Conservation (phyloP, 2,113 vertebrate species). For the Dunckerocampus dactyliophorus region DNA sequence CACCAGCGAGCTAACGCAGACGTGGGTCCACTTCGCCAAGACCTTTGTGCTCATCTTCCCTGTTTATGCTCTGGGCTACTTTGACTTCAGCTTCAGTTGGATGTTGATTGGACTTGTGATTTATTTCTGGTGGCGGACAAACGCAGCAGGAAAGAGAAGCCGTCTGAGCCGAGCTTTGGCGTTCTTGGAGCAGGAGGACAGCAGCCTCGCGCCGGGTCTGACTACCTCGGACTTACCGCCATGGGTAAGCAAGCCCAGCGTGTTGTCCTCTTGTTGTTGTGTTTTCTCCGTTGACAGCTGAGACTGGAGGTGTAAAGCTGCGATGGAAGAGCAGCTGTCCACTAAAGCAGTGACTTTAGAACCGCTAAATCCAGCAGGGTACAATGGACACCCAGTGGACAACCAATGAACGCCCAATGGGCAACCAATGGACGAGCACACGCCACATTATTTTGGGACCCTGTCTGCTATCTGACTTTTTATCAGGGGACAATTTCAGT, state of each 20-base stretch:
- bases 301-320: conserved; percentile 58
- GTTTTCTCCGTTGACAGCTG: conserved; percentile 2
- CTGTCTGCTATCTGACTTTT: not conserved
- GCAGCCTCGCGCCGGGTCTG: conserved; percentile 72
- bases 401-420: conserved; percentile 42
- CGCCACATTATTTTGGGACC: conserved; percentile 61
- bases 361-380: conserved; percentile 66
- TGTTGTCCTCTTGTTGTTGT: too few relatives aligned
- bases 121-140: conserved; percentile 83
- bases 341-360: conserved; percentile 49
- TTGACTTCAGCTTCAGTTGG: conserved; percentile 95
- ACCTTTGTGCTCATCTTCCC: conserved; percentile 90
- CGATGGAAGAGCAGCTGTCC: conserved; percentile 61
- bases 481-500: not conserved
- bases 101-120: conserved; percentile 83
- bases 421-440: conserved; percentile 57
- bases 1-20: conserved; percentile 76
- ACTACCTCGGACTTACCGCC: conserved; percentile 82
- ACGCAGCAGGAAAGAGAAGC: conserved; percentile 72
- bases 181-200: conserved; percentile 86
- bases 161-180: conserved; percentile 79
- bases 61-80: conserved; percentile 89
- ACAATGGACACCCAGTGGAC: conserved; percentile 69
- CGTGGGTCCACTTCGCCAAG: conserved; percentile 83
- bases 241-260: conserved; percentile 78